Evolutionary conservation across 2,888 invertebrate genomes (phyloP).

Genomic region (Cataglyphis rosenhaueri): DNA sequence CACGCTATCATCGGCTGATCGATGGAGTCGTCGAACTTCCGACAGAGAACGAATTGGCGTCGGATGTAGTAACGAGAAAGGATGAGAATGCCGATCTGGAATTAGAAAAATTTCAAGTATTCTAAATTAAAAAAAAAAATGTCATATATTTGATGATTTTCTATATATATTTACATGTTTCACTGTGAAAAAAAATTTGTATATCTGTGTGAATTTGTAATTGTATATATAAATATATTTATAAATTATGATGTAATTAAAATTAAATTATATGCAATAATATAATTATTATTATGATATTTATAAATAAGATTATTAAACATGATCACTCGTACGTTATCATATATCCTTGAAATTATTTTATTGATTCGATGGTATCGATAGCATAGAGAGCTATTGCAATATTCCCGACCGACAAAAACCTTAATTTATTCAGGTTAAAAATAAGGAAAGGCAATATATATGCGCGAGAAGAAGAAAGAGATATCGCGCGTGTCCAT

Average conservation of each 20-base stretch:
- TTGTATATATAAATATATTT: neutral
- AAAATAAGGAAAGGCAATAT: slow-evolving; percentile 75
- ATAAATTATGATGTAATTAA: neutral
- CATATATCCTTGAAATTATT: neutral
- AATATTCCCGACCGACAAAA: slow-evolving; percentile 29
- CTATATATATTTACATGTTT: neutral
- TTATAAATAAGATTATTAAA: neutral
- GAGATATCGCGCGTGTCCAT: slow-evolving; percentile 43
- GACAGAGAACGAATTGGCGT: slow-evolving; percentile 86
- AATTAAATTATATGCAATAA: neutral
- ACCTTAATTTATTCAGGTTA: slow-evolving; percentile 76
- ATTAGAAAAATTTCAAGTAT: slow-evolving; percentile 38
- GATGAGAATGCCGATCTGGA: slow-evolving; percentile 86
- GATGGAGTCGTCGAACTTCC: slow-evolving; percentile 86
- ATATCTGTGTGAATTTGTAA: neutral
- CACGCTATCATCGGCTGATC: slow-evolving; percentile 86
- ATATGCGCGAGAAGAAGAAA: slow-evolving; percentile 4
- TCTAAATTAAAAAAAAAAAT: neutral
- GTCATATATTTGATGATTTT: neutral
- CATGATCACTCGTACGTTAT: neutral
- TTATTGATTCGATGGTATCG: slow-evolving; percentile 4
- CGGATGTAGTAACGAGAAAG: slow-evolving; percentile 87
- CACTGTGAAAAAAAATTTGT: neutral
- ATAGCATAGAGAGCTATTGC: slow-evolving; percentile 3
- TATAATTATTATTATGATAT: neutral